These are phyloP conservation scores for Catamblyrhynchus diadema DNA, from an alignment of 2,797 vertebrate species.

Conservation along the genomic window DNA sequence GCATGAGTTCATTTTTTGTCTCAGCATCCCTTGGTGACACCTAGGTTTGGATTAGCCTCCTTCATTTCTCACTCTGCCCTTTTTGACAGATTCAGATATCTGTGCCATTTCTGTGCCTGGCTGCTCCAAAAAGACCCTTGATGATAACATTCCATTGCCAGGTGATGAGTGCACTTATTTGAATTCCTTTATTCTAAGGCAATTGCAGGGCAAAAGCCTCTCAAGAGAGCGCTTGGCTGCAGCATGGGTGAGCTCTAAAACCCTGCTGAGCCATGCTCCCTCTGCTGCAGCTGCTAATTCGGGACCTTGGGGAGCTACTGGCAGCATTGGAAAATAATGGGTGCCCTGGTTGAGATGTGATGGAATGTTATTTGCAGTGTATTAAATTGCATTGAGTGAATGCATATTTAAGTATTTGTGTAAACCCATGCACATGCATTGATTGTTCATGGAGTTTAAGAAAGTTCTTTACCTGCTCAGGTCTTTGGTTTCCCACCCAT, in stretches of 20 bases:
- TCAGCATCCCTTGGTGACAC: background rate
- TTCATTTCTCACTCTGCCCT: background rate
- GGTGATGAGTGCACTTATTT: background rate
- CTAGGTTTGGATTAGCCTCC: background rate
- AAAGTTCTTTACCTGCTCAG: background rate
- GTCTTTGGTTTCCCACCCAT: background rate
- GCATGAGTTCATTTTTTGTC: background rate
- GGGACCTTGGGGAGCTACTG: too few species aligned
- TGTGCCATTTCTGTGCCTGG: background rate
- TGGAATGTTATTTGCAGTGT: background rate
- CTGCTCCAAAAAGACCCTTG: background rate
- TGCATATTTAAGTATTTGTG: background rate
- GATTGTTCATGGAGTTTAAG: background rate
- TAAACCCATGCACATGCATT: background rate
- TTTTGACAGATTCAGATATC: background rate
- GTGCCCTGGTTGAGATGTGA: background rate
- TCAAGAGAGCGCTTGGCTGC: fast-evolving
- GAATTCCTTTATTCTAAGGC: background rate
- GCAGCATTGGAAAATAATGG: background rate
- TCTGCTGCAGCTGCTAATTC: background rate
- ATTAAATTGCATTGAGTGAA: background rate
- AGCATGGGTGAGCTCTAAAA: background rate
- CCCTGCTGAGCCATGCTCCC: background rate
- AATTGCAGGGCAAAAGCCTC: background rate
- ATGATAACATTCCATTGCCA: background rate